Conservation (phyloP, 2,113 vertebrate genomes). For the Brienomyrus brachyistius region DNA sequence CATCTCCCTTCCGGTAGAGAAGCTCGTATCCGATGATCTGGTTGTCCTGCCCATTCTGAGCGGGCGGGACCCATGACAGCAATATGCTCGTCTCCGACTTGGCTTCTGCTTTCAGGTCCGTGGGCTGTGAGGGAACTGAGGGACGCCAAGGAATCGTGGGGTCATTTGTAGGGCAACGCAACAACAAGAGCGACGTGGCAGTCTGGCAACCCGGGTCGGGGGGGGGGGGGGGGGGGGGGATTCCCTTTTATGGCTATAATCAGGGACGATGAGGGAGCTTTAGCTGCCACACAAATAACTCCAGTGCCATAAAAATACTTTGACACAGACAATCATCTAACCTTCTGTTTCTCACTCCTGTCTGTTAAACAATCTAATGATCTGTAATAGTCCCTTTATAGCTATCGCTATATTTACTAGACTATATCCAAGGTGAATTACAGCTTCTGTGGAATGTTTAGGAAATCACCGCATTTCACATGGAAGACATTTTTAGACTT, state of each 20-base stretch:
- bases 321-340: background rate
- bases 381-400: background rate
- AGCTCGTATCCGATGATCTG: conserved; percentile 89
- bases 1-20: conserved; percentile 79
- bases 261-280: background rate
- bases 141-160: background rate
- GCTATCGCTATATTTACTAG: background rate
- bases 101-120: conserved; percentile 91
- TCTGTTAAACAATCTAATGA: background rate
- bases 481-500: background rate
- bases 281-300: background rate
- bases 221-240: background rate
- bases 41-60: conserved; percentile 73
- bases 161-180: background rate
- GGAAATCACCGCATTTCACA: background rate
- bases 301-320: background rate
- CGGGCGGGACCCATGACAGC: conserved; percentile 91
- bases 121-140: conserved; percentile 89
- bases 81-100: conserved; percentile 95
- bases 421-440: background rate
- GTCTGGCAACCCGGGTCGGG: background rate
- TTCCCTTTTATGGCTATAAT: conserved; percentile 9
- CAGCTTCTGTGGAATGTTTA: background rate
- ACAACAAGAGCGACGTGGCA: background rate
- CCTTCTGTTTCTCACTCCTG: background rate